Conservation (phyloP, 2,113 vertebrate species). For the Cyprinodon brontotheroides region DNA sequence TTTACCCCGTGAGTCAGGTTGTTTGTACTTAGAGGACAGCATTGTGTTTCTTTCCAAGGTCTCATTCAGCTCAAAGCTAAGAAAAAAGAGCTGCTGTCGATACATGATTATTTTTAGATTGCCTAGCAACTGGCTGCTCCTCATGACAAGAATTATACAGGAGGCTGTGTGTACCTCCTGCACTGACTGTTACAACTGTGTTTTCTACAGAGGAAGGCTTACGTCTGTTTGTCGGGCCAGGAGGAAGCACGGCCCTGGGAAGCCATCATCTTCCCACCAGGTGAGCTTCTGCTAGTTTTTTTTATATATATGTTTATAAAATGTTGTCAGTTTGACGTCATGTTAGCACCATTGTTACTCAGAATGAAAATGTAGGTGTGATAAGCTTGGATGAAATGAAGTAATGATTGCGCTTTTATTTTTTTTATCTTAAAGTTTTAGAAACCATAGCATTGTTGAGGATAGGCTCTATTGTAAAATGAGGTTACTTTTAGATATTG, state of each 20-base stretch:
- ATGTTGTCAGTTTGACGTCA: no score
- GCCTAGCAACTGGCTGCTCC: constrained; percentile 69
- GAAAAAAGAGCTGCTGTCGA: constrained; percentile 63
- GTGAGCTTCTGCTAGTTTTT: constrained; percentile 65
- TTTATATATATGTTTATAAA: no score
- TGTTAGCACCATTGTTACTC: no score
- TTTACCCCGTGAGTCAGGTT: constrained; percentile 16
- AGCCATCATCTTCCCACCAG: constrained; percentile 90
- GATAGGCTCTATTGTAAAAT: background rate
- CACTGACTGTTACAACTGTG: constrained; percentile 19
- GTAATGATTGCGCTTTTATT: no score
- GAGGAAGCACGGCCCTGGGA: constrained; percentile 94
- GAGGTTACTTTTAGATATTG: background rate
- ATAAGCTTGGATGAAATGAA: no score
- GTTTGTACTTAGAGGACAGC: constrained; percentile 21
- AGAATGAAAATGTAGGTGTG: no score
- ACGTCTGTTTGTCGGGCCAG: constrained; percentile 94
- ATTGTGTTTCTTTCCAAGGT: constrained; percentile 51
- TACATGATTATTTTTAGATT: constrained; percentile 73
- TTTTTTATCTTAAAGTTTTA: background rate
- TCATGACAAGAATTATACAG: constrained; percentile 46
- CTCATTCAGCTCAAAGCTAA: constrained; percentile 52
- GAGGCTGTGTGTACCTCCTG: constrained; percentile 21
- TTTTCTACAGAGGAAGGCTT: constrained; percentile 92
- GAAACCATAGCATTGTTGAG: background rate